Conservation (phyloP, 1,140 invertebrate genomes). For the Alviniconcha marisindica region DNA sequence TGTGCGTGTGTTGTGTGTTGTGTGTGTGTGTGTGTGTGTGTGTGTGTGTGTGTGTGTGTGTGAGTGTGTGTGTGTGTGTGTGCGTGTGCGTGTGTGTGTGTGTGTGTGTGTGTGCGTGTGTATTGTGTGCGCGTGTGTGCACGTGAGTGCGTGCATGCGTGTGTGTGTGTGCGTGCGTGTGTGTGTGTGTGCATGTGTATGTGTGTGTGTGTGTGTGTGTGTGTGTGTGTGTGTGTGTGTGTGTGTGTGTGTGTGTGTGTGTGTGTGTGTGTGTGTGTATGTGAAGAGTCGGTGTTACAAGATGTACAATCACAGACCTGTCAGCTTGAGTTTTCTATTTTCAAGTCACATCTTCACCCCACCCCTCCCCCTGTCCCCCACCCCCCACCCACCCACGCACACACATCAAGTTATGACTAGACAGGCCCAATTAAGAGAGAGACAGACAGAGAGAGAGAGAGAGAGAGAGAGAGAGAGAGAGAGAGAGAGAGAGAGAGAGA, state of each 20-base stretch:
- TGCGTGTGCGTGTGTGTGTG: neutral
- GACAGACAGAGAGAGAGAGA: slow-evolving; percentile 14
- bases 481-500: neutral
- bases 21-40: slow-evolving; percentile 3
- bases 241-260: neutral
- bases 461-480: neutral
- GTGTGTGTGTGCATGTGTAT: neutral
- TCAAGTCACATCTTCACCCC: too few species aligned
- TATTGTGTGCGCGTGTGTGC: neutral
- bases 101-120: neutral
- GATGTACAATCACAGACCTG: neutral
- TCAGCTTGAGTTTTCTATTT: too few species aligned
- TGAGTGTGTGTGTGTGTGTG: neutral
- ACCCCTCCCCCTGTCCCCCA: too few species aligned
- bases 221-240: neutral
- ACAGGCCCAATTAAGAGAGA: neutral
- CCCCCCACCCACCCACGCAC: too few species aligned
- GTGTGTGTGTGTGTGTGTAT: slow-evolving; percentile 4
- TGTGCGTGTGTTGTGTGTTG: neutral
- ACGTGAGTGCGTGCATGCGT: neutral
- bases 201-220: slow-evolving; percentile 4
- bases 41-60: neutral
- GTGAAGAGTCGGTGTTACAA: slow-evolving; percentile 6
- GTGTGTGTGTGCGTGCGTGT: slow-evolving; percentile 4
- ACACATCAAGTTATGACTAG: neutral